Evolutionary conservation across 2,888 invertebrate species (phyloP).

Genomic region (Dynastes hyllus): DNA sequence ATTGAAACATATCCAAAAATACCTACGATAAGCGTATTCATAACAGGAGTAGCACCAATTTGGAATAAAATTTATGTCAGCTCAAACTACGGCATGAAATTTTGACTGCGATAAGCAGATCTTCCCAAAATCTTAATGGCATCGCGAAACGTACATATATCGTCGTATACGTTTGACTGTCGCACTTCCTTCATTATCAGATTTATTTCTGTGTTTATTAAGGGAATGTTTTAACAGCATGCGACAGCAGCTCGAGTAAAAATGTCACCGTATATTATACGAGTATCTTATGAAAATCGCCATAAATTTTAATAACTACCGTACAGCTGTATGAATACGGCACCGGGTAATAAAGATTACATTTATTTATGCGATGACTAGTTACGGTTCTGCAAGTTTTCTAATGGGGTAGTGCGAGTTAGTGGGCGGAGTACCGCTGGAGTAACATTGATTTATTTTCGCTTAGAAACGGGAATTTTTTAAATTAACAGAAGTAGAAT

Average conservation of each 20-base stretch:
- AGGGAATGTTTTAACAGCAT: slow-evolving; percentile 12
- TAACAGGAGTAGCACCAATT: not conserved
- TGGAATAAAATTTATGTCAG: slow-evolving; percentile 6
- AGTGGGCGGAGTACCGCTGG: not conserved
- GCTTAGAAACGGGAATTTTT: not conserved
- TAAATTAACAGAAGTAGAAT: not conserved
- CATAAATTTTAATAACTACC: slow-evolving; percentile 37
- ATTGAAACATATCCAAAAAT: not conserved
- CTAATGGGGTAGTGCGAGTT: not conserved
- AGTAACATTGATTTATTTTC: slow-evolving; percentile 1
- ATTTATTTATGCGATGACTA: slow-evolving; percentile 28
- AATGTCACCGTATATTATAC: slow-evolving; percentile 33
- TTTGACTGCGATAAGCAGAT: not conserved
- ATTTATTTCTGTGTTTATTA: slow-evolving; percentile 29
- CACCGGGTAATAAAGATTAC: slow-evolving; percentile 29
- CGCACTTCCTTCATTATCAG: slow-evolving; percentile 8
- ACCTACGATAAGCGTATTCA: not conserved
- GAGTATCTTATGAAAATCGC: slow-evolving; percentile 37
- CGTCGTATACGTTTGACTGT: not conserved
- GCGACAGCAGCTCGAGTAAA: slow-evolving; percentile 12
- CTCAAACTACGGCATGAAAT: slow-evolving; percentile 11
- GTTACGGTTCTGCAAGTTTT: slow-evolving; percentile 18
- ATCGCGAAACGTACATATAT: slow-evolving; percentile 16
- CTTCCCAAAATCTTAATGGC: slow-evolving; percentile 22
- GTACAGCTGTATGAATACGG: not conserved